Evolutionary conservation across 2,797 vertebrate species (phyloP).

Genomic region (Muscicapa striata): DNA sequence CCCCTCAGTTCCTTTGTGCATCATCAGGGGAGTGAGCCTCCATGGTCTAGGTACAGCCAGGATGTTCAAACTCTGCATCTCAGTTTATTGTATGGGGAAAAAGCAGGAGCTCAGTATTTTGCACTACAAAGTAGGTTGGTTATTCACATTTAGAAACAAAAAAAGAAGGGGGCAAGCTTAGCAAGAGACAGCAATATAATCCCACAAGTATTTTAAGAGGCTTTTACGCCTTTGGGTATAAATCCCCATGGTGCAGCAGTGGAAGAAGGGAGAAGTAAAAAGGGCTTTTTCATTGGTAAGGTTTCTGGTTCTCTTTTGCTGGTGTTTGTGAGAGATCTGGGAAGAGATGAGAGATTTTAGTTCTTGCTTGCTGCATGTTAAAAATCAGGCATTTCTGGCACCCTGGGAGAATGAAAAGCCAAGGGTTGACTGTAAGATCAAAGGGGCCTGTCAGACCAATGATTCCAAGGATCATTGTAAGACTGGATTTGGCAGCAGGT

Average conservation of each 20-base stretch:
- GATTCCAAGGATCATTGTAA: not conserved
- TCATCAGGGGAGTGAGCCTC: not conserved
- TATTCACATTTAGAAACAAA: not conserved
- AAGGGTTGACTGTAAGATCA: not conserved
- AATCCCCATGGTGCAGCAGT: not conserved
- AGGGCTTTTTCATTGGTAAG: not conserved
- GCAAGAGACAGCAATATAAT: not conserved
- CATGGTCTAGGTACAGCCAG: not conserved
- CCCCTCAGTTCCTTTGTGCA: not conserved
- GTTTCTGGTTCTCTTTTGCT: not conserved
- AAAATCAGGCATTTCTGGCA: not conserved
- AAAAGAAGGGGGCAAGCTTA: fast-evolving
- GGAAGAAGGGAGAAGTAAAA: not conserved
- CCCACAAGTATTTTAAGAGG: not conserved
- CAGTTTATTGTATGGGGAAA: not conserved
- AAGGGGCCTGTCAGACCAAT: not conserved
- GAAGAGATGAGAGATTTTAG: not conserved
- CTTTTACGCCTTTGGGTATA: not conserved
- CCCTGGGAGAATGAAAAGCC: not conserved
- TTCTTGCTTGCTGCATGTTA: not conserved
- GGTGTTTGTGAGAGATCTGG: not conserved
- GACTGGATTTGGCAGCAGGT: not conserved
- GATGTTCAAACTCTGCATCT: not conserved
- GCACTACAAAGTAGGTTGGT: not conserved
- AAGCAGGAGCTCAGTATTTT: not conserved